phyloP scores from a whole-genome alignment of 35 echinoderm and acorn worm genomes.

The Lytechinus pictus region DNA sequence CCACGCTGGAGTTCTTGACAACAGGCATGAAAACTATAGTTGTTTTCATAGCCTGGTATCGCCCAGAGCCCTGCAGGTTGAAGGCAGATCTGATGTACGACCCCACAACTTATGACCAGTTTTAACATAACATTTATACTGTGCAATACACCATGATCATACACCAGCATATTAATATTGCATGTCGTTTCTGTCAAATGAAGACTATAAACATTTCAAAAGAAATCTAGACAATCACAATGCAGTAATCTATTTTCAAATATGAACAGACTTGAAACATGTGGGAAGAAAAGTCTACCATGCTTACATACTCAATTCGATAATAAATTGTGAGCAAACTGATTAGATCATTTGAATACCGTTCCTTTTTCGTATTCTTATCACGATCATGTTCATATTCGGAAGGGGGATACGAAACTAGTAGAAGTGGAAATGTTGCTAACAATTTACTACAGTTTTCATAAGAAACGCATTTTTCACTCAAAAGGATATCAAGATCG shows the following conservation, averaged over 20 bases:
- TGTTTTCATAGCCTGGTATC: constrained; percentile 42
- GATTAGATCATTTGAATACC: neutral
- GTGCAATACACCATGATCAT: neutral
- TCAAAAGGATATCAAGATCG: too few relatives aligned
- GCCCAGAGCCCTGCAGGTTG: constrained; percentile 28
- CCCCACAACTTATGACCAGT: neutral
- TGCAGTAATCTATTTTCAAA: too few relatives aligned
- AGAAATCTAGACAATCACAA: too few relatives aligned
- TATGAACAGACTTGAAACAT: too few relatives aligned
- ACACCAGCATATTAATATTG: neutral
- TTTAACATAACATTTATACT: neutral
- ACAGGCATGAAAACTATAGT: neutral
- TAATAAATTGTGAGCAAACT: too few relatives aligned
- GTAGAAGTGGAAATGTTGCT: too few relatives aligned
- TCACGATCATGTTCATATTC: neutral
- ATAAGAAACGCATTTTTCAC: too few relatives aligned
- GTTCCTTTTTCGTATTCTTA: neutral
- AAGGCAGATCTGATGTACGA: neutral
- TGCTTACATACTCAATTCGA: too few relatives aligned
- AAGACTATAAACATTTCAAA: neutral
- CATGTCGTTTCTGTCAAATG: neutral
- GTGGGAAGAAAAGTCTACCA: too few relatives aligned
- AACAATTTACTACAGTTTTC: too few relatives aligned
- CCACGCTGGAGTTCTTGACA: constrained; percentile 28
- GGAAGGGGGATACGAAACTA: neutral